phyloP scores from a whole-genome alignment of 64 coral and sea anemone species.

The Montipora capricornis region DNA sequence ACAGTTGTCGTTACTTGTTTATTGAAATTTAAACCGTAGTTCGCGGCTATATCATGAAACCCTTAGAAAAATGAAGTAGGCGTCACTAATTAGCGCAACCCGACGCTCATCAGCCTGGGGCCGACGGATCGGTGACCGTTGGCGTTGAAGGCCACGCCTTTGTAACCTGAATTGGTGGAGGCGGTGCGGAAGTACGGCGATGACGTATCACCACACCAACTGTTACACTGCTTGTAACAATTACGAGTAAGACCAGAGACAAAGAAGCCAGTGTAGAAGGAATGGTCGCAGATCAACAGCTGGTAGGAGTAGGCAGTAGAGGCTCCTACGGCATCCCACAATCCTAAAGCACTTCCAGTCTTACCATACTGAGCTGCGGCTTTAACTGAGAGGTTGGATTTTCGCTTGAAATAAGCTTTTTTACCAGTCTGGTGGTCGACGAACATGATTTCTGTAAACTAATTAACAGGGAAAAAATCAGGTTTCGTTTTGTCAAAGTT shows the following conservation, averaged over 20 bases:
- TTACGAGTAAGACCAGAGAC: constrained; percentile 1
- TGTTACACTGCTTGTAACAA: background rate
- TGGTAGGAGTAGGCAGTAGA: background rate
- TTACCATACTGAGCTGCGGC: background rate
- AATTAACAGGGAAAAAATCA: background rate
- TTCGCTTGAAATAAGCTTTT: background rate
- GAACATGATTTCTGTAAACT: constrained; percentile 13
- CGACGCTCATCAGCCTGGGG: constrained; percentile 52
- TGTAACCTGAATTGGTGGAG: background rate
- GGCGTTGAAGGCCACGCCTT: constrained; percentile 49
- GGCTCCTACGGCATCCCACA: background rate
- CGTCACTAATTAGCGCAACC: constrained; percentile 15
- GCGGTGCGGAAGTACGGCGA: constrained; percentile 48
- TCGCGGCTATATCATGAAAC: too few relatives aligned
- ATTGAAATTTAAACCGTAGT: background rate
- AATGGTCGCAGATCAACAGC: background rate
- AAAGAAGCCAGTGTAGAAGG: constrained; percentile 5
- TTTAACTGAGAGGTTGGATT: background rate
- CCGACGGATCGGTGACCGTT: background rate
- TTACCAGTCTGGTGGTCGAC: constrained; percentile 1
- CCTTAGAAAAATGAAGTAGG: too few relatives aligned
- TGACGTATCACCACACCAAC: background rate
- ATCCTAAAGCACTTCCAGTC: background rate
- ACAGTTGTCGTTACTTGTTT: too few relatives aligned
- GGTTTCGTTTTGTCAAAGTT: too few relatives aligned